Base-by-base conservation (phyloP, 2,113 vertebrate species). In the Python bivittatus region DNA sequence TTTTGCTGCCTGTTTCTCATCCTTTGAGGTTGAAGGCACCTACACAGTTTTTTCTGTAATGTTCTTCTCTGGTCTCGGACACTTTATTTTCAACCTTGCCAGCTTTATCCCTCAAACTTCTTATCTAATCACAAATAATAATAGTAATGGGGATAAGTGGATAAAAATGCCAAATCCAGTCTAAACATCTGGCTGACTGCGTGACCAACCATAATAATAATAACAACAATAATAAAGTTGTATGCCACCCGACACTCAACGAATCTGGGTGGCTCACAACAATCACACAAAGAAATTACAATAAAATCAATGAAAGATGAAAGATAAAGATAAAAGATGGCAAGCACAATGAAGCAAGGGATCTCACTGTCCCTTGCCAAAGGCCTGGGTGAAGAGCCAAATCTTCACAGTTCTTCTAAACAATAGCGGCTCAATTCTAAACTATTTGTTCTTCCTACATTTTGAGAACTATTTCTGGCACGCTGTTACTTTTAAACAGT, bases 381-480 rank as follows among this genome's bases (percentile, higher is more conserved):
- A 52, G 60, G 27, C n/a, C 42, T 72, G 52, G 68, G 48, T 89
- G 44, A 52, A 72, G 68, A 72, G 17, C 13, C 68, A 33, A 13
- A 15, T 33, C 33, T 72, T 72, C 68, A 79, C n/a, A 38, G n/a
- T n/a, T 79, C 68, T 79, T 79, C 33, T 38, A 79, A 79, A 22
- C 2, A 29, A 53, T 25, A 29, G 44, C 0, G 5, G 0, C 23
- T 53, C 44, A 86, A n/a, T 10, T 91, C 25, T 64, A 61, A 64
- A 53, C 44, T 38, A 17, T 86, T 91, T 91, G 44, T 20, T 17
- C 23, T 52, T 94, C 94, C 94, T 96, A 92, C 88, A 93, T 95
- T 94, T 94, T 83, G 94, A 95, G 94, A 96, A 94, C 95, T 95
- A 95, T 96, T 48, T 48, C 48, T 96, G 94, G 96, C 57, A 53